Conservation (phyloP, 2,888 invertebrate genomes). For the Hypena proboscidalis region DNA sequence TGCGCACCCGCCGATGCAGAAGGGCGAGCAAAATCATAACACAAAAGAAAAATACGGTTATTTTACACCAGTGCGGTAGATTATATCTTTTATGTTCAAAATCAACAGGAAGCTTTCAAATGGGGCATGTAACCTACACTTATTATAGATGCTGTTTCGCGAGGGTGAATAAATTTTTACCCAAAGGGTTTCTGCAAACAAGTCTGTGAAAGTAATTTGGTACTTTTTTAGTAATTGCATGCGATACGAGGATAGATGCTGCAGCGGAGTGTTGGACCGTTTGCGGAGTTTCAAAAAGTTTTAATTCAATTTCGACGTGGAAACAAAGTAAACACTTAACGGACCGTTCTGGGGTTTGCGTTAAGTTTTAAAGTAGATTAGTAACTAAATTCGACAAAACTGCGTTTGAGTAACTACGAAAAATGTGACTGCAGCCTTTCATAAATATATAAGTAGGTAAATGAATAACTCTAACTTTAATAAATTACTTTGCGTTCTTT, state of each 20-base stretch:
- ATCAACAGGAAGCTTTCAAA: conserved; percentile 84
- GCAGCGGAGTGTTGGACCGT: conserved; percentile 33
- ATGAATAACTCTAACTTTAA: too few relatives aligned
- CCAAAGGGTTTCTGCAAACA: conserved; percentile 78
- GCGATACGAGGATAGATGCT: conserved; percentile 45
- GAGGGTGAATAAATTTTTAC: conserved; percentile 82
- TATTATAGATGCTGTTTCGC: conserved; percentile 75
- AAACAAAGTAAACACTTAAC: conserved; percentile 62
- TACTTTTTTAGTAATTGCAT: conserved; percentile 64
- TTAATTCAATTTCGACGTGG: conserved; percentile 64
- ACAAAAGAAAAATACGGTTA: conserved; percentile 83
- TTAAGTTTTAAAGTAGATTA: conserved; percentile 65
- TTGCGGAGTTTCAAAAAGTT: conserved; percentile 58
- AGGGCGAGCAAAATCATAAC: conserved; percentile 75
- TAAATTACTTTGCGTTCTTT: too few relatives aligned
- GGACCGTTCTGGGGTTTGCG: conserved; percentile 54
- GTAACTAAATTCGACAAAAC: conserved; percentile 47
- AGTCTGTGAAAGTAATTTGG: conserved; percentile 51
- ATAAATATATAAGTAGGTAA: too few relatives aligned
- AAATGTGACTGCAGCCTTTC: neutral
- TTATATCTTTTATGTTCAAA: conserved; percentile 84
- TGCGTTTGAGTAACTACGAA: conserved; percentile 8
- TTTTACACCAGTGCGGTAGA: conserved; percentile 84
- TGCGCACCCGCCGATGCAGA: conserved; percentile 62
- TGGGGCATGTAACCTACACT: conserved; percentile 85